phyloP scores from a whole-genome alignment of 2,797 vertebrate genomes.

The Cossypha caffra region DNA sequence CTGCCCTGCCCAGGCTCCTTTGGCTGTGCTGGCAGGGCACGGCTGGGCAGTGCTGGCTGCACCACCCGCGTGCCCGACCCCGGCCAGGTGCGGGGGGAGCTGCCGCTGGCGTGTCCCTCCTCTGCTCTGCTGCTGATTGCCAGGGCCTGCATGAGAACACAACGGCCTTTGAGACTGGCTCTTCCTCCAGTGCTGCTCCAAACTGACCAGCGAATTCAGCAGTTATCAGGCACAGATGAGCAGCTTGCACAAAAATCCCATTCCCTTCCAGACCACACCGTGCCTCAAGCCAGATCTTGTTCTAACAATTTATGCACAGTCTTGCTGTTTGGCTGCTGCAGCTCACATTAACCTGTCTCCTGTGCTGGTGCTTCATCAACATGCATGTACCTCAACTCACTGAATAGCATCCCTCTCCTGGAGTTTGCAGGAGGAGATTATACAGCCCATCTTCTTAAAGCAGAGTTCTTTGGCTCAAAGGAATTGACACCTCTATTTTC shows the following conservation, averaged over 20 bases:
- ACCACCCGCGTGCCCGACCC: rapidly evolving
- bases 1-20: rapidly evolving
- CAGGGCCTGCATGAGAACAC: background rate
- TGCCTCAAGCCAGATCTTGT: background rate
- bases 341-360: background rate
- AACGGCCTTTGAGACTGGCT: background rate
- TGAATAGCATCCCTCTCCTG: background rate
- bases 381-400: background rate
- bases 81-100: background rate
- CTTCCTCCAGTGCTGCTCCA: background rate
- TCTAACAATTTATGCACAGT: background rate
- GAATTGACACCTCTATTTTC: background rate
- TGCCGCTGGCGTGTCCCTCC: background rate
- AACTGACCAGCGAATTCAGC: background rate
- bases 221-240: background rate
- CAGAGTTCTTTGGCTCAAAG: background rate
- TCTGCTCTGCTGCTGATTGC: background rate
- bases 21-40: background rate
- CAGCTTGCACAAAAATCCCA: background rate
- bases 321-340: background rate
- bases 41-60: rapidly evolving
- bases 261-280: background rate
- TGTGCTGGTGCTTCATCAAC: background rate
- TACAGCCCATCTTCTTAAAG: background rate
- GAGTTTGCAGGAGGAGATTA: background rate